phyloP scores from a whole-genome alignment of 2,888 invertebrate genomes.

The Melieria omissa region DNA sequence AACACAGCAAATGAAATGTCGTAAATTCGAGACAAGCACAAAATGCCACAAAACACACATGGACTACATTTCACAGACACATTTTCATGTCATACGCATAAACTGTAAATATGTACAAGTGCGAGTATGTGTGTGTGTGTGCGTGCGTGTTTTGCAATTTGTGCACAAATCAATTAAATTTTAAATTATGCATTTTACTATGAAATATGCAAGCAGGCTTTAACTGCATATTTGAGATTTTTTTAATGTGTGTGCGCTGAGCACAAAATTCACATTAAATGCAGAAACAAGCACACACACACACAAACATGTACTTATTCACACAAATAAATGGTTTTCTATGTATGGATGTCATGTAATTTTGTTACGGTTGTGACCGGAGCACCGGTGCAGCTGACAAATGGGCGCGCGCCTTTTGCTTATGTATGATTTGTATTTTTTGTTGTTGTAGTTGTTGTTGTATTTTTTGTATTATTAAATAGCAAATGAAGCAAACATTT shows the following conservation, averaged over 20 bases:
- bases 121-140: background rate
- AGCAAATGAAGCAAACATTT: slow-evolving; percentile 23
- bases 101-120: slow-evolving; percentile 1
- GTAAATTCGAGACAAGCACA: too few species aligned
- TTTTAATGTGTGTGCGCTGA: slow-evolving; percentile 9
- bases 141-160: slow-evolving; percentile 20
- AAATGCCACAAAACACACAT: too few species aligned
- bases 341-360: background rate
- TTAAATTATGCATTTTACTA: slow-evolving; percentile 37
- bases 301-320: slow-evolving; percentile 5
- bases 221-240: slow-evolving; percentile 9
- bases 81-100: background rate
- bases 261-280: background rate
- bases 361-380: background rate
- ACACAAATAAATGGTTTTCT: background rate
- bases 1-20: too few species aligned
- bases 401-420: background rate
- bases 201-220: slow-evolving; percentile 9
- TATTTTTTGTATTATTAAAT: background rate
- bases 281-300: background rate
- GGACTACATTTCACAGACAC: background rate
- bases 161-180: slow-evolving; percentile 39
- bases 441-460: background rate
- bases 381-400: too few species aligned
- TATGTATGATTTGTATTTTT: background rate